Percentiles rank a stretch among this genome's conserved stretches.
Evolutionary conservation across 2,888 invertebrate species (phyloP).

Genomic region (Drosophila niveifrons): DNA sequence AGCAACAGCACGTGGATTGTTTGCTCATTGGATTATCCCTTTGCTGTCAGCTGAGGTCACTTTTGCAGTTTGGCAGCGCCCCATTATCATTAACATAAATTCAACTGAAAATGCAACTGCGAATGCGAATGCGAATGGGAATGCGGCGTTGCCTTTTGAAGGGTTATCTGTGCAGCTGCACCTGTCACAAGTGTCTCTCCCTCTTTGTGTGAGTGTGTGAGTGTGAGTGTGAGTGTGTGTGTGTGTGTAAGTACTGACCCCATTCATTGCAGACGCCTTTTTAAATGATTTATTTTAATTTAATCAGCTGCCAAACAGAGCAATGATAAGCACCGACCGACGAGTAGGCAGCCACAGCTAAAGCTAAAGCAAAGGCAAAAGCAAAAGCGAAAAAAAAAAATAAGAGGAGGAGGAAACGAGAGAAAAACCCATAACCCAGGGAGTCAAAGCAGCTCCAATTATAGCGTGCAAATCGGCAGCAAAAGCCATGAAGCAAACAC

Average conservation of each 20-base stretch:
- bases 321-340: slow-evolving; percentile 73
- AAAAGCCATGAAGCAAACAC: slow-evolving; percentile 75
- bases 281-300: slow-evolving; percentile 80
- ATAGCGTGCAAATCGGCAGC: slow-evolving; percentile 79
- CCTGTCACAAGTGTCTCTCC: slow-evolving; percentile 61
- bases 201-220: neutral
- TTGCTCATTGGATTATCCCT: slow-evolving; percentile 76
- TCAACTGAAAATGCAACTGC: slow-evolving; percentile 8
- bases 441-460: slow-evolving; percentile 70
- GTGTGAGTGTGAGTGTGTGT: slow-evolving; percentile 5
- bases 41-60: slow-evolving; percentile 79
- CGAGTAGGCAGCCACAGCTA: slow-evolving; percentile 28
- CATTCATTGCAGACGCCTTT: slow-evolving; percentile 61
- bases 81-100: slow-evolving; percentile 55
- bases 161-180: slow-evolving; percentile 61
- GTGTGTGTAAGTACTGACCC: slow-evolving; percentile 47
- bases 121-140: slow-evolving; percentile 14
- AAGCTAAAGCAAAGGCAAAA: slow-evolving; percentile 12
- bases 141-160: slow-evolving; percentile 60
- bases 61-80: slow-evolving; percentile 53
- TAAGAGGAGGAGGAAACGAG: neutral
- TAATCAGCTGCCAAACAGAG: slow-evolving; percentile 81
- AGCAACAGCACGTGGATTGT: slow-evolving; percentile 59
- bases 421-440: slow-evolving; percentile 2
- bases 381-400: slow-evolving; percentile 5